phyloP scores from a whole-genome alignment of 2,113 vertebrate species.

The Tragelaphus buxtoni region DNA sequence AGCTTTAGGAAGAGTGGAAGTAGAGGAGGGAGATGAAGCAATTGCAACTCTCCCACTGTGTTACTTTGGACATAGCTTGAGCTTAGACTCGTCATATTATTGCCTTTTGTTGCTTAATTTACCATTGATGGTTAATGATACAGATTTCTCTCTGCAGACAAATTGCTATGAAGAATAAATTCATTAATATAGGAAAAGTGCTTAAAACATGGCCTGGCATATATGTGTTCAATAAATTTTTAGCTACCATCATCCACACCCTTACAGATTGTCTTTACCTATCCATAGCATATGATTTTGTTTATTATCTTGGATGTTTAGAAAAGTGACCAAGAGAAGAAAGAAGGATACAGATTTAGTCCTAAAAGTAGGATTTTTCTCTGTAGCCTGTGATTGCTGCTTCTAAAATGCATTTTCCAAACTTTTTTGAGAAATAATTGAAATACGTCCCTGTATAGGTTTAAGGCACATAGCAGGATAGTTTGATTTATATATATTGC shows the following conservation, averaged over 20 bases:
- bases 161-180: neutral
- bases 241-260: neutral
- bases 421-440: neutral
- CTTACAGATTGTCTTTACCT: neutral
- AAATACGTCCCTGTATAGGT: neutral
- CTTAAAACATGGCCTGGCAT: neutral
- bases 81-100: neutral
- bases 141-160: neutral
- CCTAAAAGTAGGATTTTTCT: neutral
- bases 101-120: neutral
- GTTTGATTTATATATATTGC: neutral
- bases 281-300: neutral
- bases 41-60: neutral
- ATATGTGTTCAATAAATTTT: neutral
- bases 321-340: neutral
- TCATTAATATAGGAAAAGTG: neutral
- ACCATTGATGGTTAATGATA: neutral
- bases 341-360: neutral
- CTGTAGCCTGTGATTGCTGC: neutral
- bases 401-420: neutral
- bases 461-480: neutral
- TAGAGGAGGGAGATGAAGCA: neutral
- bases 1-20: neutral
- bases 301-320: neutral
- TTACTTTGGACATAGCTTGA: neutral